A percentile compares a stretch with the other conserved stretches of the same genome.
phyloP scores from a whole-genome alignment of 1,140 invertebrate species.

The Pectinophora gossypiella region DNA sequence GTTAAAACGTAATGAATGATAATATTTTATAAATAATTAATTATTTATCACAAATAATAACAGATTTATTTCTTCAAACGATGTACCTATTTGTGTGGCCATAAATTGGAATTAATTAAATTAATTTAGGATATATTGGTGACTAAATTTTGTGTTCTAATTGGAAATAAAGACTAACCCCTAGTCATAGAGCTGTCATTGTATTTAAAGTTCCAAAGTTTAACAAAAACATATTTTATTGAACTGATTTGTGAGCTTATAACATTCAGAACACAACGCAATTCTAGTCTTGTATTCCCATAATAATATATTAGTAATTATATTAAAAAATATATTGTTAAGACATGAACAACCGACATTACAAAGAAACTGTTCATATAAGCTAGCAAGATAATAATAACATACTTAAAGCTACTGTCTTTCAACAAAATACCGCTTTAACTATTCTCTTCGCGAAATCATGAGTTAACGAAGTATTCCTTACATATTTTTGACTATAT shows the following conservation, averaged over 20 bases:
- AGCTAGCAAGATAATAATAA: no score
- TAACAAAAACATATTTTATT: not conserved
- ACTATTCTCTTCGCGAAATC: no score
- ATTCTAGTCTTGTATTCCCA: not conserved
- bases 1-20: no score
- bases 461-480: no score
- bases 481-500: no score
- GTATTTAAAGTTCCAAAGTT: not conserved
- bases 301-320: not conserved
- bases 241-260: not conserved
- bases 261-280: not conserved
- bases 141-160: constrained; percentile 5
- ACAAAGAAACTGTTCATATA: no score
- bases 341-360: not conserved
- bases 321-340: not conserved
- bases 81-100: constrained; percentile 12
- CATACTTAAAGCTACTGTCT: no score
- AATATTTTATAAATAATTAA: no score
- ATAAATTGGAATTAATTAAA: constrained; percentile 6
- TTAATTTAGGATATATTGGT: constrained; percentile 2
- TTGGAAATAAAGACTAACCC: constrained; percentile 23
- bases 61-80: not conserved
- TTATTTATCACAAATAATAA: no score
- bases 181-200: constrained; percentile 27
- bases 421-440: no score